These are phyloP conservation scores for Ardeotis arabs DNA, from an alignment of 2,113 vertebrate species.

Conservation along the genomic window DNA sequence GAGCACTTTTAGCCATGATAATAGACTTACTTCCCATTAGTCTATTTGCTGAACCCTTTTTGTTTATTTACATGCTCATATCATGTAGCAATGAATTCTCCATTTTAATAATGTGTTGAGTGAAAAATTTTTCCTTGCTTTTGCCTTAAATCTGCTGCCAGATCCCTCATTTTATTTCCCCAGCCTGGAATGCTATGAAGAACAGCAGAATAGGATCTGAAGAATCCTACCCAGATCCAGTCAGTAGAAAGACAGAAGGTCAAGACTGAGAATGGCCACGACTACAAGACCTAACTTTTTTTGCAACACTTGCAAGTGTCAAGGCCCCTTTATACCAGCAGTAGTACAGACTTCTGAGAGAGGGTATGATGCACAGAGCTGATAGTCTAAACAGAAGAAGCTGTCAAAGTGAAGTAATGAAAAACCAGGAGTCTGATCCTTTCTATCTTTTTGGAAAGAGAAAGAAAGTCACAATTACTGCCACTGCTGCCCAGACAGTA, in stretches of 20 bases:
- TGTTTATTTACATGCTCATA: neutral
- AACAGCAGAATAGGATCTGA: neutral
- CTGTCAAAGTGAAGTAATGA: neutral
- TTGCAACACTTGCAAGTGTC: neutral
- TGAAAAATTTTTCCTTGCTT: conserved; percentile 3
- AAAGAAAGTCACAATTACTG: neutral
- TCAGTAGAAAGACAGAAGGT: neutral
- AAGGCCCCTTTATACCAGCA: neutral
- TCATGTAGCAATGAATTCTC: neutral
- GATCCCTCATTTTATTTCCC: neutral
- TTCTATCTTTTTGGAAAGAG: neutral
- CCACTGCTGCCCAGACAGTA: neutral
- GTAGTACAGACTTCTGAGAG: neutral
- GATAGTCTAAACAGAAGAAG: neutral
- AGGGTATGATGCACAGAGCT: neutral
- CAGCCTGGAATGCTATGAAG: neutral
- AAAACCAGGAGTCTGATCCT: neutral
- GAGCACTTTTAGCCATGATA: neutral
- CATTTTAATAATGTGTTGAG: neutral
- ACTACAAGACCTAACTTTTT: neutral
- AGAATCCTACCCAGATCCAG: neutral
- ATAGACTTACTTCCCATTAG: neutral
- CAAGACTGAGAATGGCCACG: neutral
- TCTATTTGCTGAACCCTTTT: neutral
- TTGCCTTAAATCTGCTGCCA: neutral